Base-by-base conservation (phyloP, 2,888 invertebrate genomes). In the Andrena bucephala region DNA sequence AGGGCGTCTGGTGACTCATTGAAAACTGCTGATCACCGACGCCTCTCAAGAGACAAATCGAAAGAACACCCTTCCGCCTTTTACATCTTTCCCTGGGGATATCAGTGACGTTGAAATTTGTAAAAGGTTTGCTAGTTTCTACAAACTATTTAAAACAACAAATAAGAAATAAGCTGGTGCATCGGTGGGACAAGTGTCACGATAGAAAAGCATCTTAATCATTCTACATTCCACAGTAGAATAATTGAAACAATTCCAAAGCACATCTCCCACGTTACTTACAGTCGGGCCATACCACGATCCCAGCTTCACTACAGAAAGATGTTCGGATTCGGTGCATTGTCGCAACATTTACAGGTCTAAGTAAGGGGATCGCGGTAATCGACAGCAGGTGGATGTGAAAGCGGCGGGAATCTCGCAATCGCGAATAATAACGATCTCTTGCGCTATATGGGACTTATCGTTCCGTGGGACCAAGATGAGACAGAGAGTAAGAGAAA, bases 351-450 rank as follows among this genome's bases (percentile, higher is more conserved):
- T 65, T 57, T 31, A 42, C 66, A 10, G 48, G 33, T 31, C 57
- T 20, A 52, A 57, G 48, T 50, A 33, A 67, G 10, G 31, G 33
- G n/a, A 59, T 62, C 65, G 42, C 42, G 59, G 36, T 62, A 60
- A 86, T 84, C 57, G 73, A 69, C 76, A 16, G 75, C 73, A 67
- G 83, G 73, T 83, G 79, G 29, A 68, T 48, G 73, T 31, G 63
- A 74, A 71, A 42, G 60, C 27, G 42, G 13, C 48, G n/a, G 48
- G 67, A 59, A 72, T 76, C 48, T 85, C 70, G 76, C 85, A 68
- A 83, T 78, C 68, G 83, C 68, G 75, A 84, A 75, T 77, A 81
- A 80, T 80, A 67, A 84, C 79, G 75, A 75, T 83, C 79, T 48
- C 67, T 42, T 48, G 1, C 52, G 42, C 54, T 52, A 42, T 48